Base-by-base conservation (phyloP, 2,888 invertebrate genomes). In the Tryphoninae sp. region DNA sequence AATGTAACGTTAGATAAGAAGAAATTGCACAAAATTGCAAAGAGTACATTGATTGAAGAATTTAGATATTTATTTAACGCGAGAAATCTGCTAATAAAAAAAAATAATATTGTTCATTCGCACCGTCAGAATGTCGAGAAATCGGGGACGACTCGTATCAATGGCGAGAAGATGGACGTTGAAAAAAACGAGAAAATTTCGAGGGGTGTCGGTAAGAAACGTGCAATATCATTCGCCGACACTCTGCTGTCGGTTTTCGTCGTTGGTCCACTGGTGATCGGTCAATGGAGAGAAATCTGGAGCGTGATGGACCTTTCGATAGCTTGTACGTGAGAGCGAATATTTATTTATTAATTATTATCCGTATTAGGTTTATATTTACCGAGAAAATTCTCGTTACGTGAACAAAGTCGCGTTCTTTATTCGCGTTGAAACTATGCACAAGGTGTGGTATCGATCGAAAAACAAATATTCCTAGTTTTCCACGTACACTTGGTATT, bases 251-350 rank as follows among this genome's bases (percentile, higher is more conserved):
- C 93, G 0, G 79, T 92, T 16, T 85, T 92, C 11, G 75, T 94
- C 7, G 89, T 94, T 9, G 91, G 92, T 2, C 94, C 94, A 0
- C 88, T 93, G 68, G 93, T 93, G 0, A 92, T 94, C 1, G 91
- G 92, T 1, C 92, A 92, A 83, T 95, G 94, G 94, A 89, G 93
- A 71, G 94, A 94, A 1, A 91, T 92, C 16, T 95, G 94, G 94
- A 89, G 88, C 42, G 87, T 93, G 67, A 92, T 94, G 92, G 93
- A 93, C 77, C 81, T 91, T 51, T 90, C 85, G 80, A 88, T 0
- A 87, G 86, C 45, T 78, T 81, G 89, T 82, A 76, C 7, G 82
- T 82, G 6, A n/a, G 11, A 45, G 16, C 8, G 2, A 40, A 19
- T 71, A 7, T 33, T 33, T 33, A 33, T 33, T 33, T 33, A 33